phyloP scores from a whole-genome alignment of 2,113 vertebrate genomes.

The Oenanthe oenanthe region DNA sequence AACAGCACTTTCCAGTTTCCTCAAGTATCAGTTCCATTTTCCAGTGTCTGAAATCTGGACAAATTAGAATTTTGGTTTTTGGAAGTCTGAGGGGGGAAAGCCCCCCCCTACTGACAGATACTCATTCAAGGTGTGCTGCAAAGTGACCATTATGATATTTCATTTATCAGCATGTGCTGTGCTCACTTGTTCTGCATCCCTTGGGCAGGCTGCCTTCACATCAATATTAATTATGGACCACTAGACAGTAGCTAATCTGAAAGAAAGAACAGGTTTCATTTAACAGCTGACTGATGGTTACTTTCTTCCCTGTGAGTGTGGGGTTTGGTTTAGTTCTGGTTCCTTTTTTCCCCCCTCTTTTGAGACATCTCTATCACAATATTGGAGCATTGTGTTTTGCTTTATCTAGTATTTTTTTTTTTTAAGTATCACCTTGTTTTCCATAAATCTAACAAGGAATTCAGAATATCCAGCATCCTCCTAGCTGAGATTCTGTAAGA shows the following conservation, averaged over 20 bases:
- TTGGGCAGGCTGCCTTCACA: conserved; percentile 43
- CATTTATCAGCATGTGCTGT: conserved; percentile 32
- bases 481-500: background rate
- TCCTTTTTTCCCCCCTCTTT: background rate
- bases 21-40: background rate
- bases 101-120: background rate
- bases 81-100: background rate
- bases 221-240: conserved; percentile 57
- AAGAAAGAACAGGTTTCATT: conserved; percentile 47
- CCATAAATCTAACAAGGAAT: background rate
- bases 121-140: background rate
- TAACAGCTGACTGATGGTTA: conserved; percentile 17
- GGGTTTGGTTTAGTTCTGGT: background rate
- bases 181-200: conserved; percentile 40
- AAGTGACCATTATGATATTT: background rate
- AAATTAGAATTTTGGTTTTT: background rate
- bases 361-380: background rate
- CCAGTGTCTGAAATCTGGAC: conserved; percentile 3
- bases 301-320: background rate
- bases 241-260: conserved; percentile 52
- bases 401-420: background rate
- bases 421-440: background rate
- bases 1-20: conserved; percentile 1
- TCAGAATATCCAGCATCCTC: background rate
- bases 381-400: background rate